A percentile compares a stretch with the other conserved stretches of the same genome.
phyloP scores from a whole-genome alignment of 2,113 vertebrate species.

The Apeltes quadracus region DNA sequence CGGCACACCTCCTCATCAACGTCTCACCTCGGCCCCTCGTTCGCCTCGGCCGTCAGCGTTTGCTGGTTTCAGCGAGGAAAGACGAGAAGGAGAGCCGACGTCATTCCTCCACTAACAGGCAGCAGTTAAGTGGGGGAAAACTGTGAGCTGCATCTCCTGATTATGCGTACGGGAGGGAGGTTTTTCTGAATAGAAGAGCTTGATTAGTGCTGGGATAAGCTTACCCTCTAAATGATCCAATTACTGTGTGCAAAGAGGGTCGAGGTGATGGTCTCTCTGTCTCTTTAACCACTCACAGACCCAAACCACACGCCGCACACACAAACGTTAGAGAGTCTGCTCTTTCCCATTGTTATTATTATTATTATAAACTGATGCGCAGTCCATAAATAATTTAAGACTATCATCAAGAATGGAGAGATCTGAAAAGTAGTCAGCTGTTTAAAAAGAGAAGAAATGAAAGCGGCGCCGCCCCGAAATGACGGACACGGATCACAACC shows the following conservation, averaged over 20 bases:
- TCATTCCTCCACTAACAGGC: slow-evolving; percentile 51
- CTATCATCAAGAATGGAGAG: not conserved
- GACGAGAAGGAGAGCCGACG: slow-evolving; percentile 19
- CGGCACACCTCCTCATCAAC: slow-evolving; percentile 24
- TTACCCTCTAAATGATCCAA: slow-evolving; percentile 79
- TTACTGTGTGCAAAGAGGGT: slow-evolving; percentile 71
- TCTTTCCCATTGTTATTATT: not conserved
- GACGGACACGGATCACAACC: slow-evolving; percentile 24
- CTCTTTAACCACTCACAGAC: slow-evolving; percentile 8
- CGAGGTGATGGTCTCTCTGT: slow-evolving; percentile 57
- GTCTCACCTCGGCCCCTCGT: slow-evolving; percentile 16
- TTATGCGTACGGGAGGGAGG: slow-evolving; percentile 50
- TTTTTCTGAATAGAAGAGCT: slow-evolving; percentile 71
- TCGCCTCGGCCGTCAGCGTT: too few relatives aligned
- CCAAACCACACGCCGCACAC: too few relatives aligned
- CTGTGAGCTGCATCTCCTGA: slow-evolving; percentile 66
- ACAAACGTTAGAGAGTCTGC: slow-evolving; percentile 29
- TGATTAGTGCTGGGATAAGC: slow-evolving; percentile 79
- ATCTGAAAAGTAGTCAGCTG: slow-evolving; percentile 7
- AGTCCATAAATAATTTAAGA: not conserved
- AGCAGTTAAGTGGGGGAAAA: slow-evolving; percentile 58
- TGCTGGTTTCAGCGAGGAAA: slow-evolving; percentile 1
- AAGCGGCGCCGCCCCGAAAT: too few relatives aligned
- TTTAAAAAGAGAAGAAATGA: not conserved
- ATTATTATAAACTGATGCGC: not conserved